Evolutionary conservation across 2,888 invertebrate genomes (phyloP), one percentile per base, ranked within the genome.

Genomic region (Rhyacophila evoluta): DNA sequence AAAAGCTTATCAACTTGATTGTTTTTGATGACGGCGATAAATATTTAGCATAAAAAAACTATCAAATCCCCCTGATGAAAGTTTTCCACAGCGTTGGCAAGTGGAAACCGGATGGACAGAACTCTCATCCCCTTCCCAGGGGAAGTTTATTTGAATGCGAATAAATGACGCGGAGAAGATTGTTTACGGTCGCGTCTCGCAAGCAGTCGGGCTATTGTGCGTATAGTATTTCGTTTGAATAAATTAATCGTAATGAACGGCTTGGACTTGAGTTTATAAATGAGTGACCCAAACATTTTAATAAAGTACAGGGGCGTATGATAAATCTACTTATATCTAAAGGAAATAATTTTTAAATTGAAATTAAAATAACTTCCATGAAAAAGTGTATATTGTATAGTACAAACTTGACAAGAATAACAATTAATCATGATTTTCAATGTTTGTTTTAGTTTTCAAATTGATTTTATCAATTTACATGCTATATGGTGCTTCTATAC

Each of bases 161-260:
- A 72, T 72, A 72, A 72, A 72, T 72, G 72, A 72, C 72, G 72
- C 72, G 37, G 10, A 36, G 36, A 37, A 25, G 69, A 29, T 69
- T 28, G 69, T 29, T 29, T 33, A 12, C 69, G 28, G 69, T 33
- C 4, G 15, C 69, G 33, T 29, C 33, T 25, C 29, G 19, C 55
- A 55, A 55, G 55, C 19, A 55, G 29, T 55, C 3, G 19, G 19
- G 55, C 12, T 19, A 55, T 55, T 55, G 55, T 55, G 55, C 55
- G 55, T 55, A 55, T 55, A 12, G 55, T 19, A 55, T 55, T 55
- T 55, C 55, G 25, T 55, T 55, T 55, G 25, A 55, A 55, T 55
- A 25, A 55, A 55, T 55, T 55, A 55, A 19, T 55, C 55, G 55
- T 55, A 55, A 55, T 55, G 55, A 55, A 55, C 55, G 55, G 19